Evolutionary conservation across 2,113 vertebrate species (phyloP).

Genomic region (Larimichthys crocea): DNA sequence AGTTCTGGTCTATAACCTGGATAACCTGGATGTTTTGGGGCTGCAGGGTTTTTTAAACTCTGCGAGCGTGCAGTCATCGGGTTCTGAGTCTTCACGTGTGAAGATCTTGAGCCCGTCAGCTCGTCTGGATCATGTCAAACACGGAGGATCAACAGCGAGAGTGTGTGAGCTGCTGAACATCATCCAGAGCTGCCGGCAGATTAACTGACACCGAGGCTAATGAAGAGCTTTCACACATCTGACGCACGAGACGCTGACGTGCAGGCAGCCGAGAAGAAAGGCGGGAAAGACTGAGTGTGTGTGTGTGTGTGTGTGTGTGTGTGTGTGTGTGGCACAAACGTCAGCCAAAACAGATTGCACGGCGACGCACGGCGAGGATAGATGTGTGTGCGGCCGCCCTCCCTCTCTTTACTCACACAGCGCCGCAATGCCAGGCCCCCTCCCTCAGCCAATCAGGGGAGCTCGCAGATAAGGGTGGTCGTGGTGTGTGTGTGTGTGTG

Average conservation of each 20-base stretch:
- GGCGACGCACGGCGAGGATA: constrained; percentile 38
- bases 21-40: not conserved
- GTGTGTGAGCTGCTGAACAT: constrained; percentile 14
- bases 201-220: constrained; percentile 20
- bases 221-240: constrained; percentile 42
- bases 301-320: constrained; percentile 4
- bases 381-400: constrained; percentile 19
- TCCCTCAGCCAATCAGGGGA: constrained; percentile 53
- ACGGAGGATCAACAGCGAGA: not conserved
- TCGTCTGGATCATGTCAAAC: constrained; percentile 31
- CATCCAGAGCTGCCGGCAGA: constrained; percentile 23
- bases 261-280: constrained; percentile 20
- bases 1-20: not conserved
- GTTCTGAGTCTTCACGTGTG: not conserved
- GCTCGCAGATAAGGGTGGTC: not conserved
- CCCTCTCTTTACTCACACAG: constrained; percentile 29
- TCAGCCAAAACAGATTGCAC: constrained; percentile 56
- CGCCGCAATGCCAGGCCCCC: constrained; percentile 45
- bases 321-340: constrained; percentile 31
- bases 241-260: constrained; percentile 38
- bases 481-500: not conserved
- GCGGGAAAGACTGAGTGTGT: constrained; percentile 8
- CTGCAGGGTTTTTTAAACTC: constrained; percentile 12
- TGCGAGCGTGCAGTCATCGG: not conserved
- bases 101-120: constrained; percentile 26